Percentiles rank a stretch among this genome's conserved stretches.
phyloP scores from a whole-genome alignment of 2,113 vertebrate genomes.

The Upupa epops region DNA sequence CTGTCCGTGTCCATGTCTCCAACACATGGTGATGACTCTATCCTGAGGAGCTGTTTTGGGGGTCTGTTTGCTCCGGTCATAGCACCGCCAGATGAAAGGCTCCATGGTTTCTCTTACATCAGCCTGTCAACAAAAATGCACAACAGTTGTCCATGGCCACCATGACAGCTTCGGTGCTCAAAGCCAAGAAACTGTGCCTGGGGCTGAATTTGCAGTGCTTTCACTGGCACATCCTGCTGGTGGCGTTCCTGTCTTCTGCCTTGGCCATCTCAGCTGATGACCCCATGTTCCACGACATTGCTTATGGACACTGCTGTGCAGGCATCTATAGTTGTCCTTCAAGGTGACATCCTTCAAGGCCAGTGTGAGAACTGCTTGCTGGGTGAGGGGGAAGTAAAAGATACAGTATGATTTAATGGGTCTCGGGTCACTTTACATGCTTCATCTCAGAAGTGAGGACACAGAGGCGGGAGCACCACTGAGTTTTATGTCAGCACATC shows the following conservation, averaged over 20 bases:
- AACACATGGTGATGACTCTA: rapidly evolving
- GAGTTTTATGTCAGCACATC: not conserved
- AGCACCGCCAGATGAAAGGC: not conserved
- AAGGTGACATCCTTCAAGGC: not conserved
- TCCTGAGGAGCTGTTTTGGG: not conserved
- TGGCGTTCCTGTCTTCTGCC: not conserved
- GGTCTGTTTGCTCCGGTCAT: not conserved
- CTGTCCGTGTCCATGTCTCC: not conserved
- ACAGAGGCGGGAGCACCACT: not conserved
- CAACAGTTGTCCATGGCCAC: rapidly evolving
- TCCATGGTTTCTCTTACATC: not conserved
- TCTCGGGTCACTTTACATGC: not conserved
- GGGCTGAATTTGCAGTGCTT: not conserved
- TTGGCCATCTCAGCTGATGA: not conserved
- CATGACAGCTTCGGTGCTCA: not conserved
- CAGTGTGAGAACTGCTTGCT: not conserved
- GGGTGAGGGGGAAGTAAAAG: not conserved
- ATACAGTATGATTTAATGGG: not conserved
- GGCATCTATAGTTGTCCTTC: not conserved
- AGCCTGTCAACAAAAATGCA: not conserved
- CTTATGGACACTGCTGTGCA: not conserved
- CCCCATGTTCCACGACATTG: not conserved
- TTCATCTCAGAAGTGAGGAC: not conserved
- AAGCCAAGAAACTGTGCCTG: not conserved
- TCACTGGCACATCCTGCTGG: not conserved